Evolutionary conservation across 1,140 invertebrate species (phyloP), one percentile per base, ranked within the genome.

Genomic region (Scaptomyza graminum): DNA sequence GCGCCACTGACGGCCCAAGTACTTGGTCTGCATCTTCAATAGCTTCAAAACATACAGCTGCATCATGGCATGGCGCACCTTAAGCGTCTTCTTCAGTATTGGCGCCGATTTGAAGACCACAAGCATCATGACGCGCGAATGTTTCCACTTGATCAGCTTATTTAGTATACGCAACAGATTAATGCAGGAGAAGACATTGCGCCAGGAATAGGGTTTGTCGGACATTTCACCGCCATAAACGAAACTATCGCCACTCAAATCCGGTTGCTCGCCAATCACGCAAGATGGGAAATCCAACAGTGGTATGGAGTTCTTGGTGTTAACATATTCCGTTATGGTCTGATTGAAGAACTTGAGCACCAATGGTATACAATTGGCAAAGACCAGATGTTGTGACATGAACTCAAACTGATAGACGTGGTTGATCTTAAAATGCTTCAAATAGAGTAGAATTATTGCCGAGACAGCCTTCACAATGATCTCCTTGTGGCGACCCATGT

Each of bases 361-460:
- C 16, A 99, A 93, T 5, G 99, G 99, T 91, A 99, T 99, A 91
- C 99, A 99, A 92, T 99, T 99, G 61, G 99, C 98, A 94, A 99
- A 99, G 11, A 99, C 98, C 55, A 99, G 93, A 93, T 99, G 98
- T 92, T 99, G 98, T 2, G 97, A 98, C 95, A 99, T 98, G 90
- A 99, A 99, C 93, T 99, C 99, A 94, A 99, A 99, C 93, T 99
- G 97, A 92, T 99, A 99, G 11, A 99, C 94, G 92, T 99, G 99
- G 93, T 99, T 99, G n/a, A 99, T 93, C 93, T 99, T 99, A 76
- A 99, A 98, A 93, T 99, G 98, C 92, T 99, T 99, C 47, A 99
- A 93, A 39, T 99, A 93, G 8, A 99, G 92, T 51, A 99, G 92
- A 46, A 99, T 93, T 66, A 99, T 97, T 3, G 96, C 98, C 41